Conservation (phyloP, 2,113 vertebrate genomes). For the Solea senegalensis region DNA sequence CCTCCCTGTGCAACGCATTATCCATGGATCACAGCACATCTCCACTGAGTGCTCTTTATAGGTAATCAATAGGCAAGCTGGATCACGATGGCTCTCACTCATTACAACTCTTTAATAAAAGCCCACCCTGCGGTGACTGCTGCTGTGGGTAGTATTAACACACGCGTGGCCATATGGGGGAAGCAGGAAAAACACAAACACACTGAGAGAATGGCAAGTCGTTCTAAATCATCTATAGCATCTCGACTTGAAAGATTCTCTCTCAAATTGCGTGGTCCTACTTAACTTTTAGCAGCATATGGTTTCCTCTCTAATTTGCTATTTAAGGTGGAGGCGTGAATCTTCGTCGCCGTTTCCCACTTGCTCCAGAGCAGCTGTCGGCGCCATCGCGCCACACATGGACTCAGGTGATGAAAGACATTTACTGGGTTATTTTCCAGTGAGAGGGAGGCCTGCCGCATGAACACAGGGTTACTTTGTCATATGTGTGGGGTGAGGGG, state of each 20-base stretch:
- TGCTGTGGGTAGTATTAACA: constrained; percentile 47
- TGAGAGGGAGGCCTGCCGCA: background rate
- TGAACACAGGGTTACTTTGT: constrained; percentile 27
- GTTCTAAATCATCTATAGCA: too few relatives aligned
- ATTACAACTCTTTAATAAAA: constrained; percentile 83
- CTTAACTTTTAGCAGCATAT: constrained; percentile 44
- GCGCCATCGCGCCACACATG: constrained; percentile 19
- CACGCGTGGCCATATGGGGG: constrained; percentile 37
- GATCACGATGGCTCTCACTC: constrained; percentile 78
- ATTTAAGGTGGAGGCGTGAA: constrained; percentile 16
- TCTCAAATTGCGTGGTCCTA: constrained; percentile 10
- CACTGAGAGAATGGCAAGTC: background rate
- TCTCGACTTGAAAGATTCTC: constrained; percentile 19
- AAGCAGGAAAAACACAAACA: constrained; percentile 30
- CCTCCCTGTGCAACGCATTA: constrained; percentile 67
- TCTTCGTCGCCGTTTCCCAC: constrained; percentile 17
- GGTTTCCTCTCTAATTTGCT: constrained; percentile 10
- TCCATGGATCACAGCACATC: constrained; percentile 76
- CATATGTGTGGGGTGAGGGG: constrained; percentile 21
- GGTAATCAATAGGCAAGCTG: constrained; percentile 78
- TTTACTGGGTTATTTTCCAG: constrained; percentile 30
- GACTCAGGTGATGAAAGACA: constrained; percentile 27
- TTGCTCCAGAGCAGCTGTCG: constrained; percentile 45
- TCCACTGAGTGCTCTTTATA: constrained; percentile 79
- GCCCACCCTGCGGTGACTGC: constrained; percentile 69